A percentile compares a stretch with the other conserved stretches of the same genome.
These are phyloP conservation scores for Drosophila navojoa DNA, from an alignment of 1,140 invertebrate genomes.

Conservation along the genomic window DNA sequence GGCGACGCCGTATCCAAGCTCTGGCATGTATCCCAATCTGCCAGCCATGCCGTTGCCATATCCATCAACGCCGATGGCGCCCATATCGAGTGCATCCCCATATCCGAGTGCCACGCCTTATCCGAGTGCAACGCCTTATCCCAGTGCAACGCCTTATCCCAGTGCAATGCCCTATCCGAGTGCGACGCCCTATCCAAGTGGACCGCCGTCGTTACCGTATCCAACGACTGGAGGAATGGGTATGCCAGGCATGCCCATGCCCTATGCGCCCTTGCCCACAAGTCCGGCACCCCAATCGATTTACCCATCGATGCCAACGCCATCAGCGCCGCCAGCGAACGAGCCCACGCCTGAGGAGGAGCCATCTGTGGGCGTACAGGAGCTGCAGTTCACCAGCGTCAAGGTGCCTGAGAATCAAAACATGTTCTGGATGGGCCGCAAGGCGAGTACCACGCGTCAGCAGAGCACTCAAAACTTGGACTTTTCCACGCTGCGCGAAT, in stretches of 20 bases:
- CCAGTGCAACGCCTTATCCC: slow-evolving; percentile 55
- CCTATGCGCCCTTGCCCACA: slow-evolving; percentile 60
- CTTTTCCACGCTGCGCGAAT: slow-evolving; percentile 88
- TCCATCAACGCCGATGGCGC: slow-evolving; percentile 34
- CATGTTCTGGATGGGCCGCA: slow-evolving; percentile 77
- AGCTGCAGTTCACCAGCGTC: slow-evolving; percentile 75
- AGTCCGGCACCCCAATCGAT: slow-evolving; percentile 55
- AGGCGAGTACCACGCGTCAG: slow-evolving; percentile 57
- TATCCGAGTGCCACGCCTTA: slow-evolving; percentile 35
- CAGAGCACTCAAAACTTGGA: slow-evolving; percentile 85
- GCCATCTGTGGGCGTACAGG: slow-evolving; percentile 68
- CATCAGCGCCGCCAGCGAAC: slow-evolving; percentile 55
- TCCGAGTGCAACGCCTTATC: slow-evolving; percentile 43
- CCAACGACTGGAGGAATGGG: slow-evolving; percentile 54
- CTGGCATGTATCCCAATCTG: slow-evolving; percentile 38
- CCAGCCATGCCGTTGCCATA: slow-evolving; percentile 34
- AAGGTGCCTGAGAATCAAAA: slow-evolving; percentile 79
- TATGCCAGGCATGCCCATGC: slow-evolving; percentile 73
- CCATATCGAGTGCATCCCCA: slow-evolving; percentile 26
- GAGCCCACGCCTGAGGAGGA: slow-evolving; percentile 65
- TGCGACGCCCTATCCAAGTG: slow-evolving; percentile 55
- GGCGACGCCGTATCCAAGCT: slow-evolving; percentile 48
- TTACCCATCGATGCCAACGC: slow-evolving; percentile 57
- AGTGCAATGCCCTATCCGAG: slow-evolving; percentile 55
- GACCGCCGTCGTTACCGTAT: slow-evolving; percentile 56